Percentiles rank a stretch among this genome's conserved stretches.
Evolutionary conservation across 2,113 vertebrate species (phyloP).

Genomic region (Ranitomeya variabilis): DNA sequence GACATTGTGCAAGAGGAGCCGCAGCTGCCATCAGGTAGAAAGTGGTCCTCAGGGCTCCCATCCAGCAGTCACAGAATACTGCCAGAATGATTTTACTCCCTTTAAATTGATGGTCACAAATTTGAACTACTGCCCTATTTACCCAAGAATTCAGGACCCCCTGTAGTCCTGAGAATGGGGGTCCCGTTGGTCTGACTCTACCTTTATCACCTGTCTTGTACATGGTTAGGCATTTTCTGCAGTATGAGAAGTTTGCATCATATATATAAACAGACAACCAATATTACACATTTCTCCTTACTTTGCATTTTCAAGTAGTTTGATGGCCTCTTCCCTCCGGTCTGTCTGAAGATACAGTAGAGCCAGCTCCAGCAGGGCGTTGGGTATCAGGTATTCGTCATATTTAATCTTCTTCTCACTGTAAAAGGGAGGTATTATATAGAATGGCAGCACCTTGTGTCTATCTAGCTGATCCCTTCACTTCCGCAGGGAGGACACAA

Average conservation of each 20-base stretch:
- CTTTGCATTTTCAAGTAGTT: constrained; percentile 90
- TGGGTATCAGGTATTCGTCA: constrained; percentile 94
- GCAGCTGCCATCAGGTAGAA: no score
- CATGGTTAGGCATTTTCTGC: background rate
- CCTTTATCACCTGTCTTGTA: no score
- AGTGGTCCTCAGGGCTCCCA: no score
- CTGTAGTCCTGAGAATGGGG: no score
- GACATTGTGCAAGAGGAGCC: no score
- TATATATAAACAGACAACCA: background rate
- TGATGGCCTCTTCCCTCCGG: constrained; percentile 84
- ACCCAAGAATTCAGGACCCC: no score
- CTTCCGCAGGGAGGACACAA: background rate
- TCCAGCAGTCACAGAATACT: no score
- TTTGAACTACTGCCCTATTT: no score
- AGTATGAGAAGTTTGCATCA: background rate
- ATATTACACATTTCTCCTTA: constrained; percentile 67
- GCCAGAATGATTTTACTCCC: no score
- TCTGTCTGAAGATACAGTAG: constrained; percentile 88
- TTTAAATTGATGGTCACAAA: no score
- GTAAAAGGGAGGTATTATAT: constrained; percentile 59
- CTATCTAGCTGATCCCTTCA: background rate
- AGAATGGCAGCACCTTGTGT: constrained; percentile 41
- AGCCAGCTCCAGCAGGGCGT: constrained; percentile 89
- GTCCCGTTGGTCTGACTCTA: no score
- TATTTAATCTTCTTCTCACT: constrained; percentile 95